phyloP scores from a whole-genome alignment of 2,797 vertebrate genomes.

The Tokudaia tokunoshimensis region DNA sequence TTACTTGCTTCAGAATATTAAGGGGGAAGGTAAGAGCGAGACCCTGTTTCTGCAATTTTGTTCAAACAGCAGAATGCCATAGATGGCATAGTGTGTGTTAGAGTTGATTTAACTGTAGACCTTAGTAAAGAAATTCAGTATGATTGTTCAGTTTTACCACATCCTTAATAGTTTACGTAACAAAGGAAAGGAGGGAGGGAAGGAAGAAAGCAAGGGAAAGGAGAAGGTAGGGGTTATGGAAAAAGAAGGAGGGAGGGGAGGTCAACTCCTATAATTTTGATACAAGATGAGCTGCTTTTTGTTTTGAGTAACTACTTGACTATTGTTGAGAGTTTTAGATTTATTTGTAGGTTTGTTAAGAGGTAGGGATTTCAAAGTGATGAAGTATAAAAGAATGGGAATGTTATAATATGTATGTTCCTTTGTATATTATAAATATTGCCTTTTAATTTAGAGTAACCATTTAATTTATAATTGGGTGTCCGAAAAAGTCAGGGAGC shows the following conservation, averaged over 20 bases:
- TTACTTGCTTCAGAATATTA: neutral
- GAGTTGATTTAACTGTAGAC: neutral
- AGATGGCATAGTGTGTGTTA: neutral
- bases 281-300: neutral
- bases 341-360: neutral
- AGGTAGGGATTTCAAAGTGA: slow-evolving; percentile 1
- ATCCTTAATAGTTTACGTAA: neutral
- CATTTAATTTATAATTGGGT: neutral
- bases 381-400: neutral
- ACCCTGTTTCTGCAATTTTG: neutral
- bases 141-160: neutral
- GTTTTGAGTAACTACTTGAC: neutral
- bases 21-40: neutral
- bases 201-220: neutral
- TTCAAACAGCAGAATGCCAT: neutral
- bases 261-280: neutral
- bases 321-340: neutral
- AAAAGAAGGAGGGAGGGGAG: neutral
- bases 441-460: neutral
- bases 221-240: neutral
- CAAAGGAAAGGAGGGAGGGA: neutral
- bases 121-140: neutral
- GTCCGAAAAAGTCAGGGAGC: neutral
- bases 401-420: neutral
- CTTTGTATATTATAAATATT: neutral